Base-by-base conservation (phyloP, 2,113 vertebrate species). In the Onychorhynchus coronatus region DNA sequence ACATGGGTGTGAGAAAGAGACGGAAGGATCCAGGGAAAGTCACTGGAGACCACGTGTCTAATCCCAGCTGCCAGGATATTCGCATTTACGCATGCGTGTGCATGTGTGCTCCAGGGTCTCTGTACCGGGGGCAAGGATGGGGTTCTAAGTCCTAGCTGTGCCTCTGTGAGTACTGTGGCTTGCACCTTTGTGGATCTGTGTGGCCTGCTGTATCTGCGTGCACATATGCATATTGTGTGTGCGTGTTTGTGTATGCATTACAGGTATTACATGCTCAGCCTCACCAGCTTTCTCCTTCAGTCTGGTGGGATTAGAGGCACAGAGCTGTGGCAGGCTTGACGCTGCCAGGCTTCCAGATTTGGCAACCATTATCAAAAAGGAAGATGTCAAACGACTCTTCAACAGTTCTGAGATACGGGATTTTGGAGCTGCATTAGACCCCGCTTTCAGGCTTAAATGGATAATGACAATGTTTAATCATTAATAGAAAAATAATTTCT, bases 41-140 rank as follows among this genome's bases (percentile, higher is more conserved):
- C 89, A 42, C 11, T 22, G 28, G 21, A 52, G 17, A 17, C 27
- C 7, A 8, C 0, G 1, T 39, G 10, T 15, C 25, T 72, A 56
- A 75, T 16, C 5, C 2, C 3, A 47, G 14, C 30, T 67, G 25
- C 25, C 0, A 5, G 17, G 12, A 35, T 5, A n/a, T 14, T 41
- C 19, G 46, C 3, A 2, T 6, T 42, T 1, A 1, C 3, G 6
- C 0, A 1, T 5, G 8, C 6, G 6, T 11, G 12, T 7, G 9
- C 2, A 3, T 8, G 4, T 11, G 9, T 62, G 14, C 18, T 41
- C 11, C 46, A 18, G 21, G 9, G 9, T 11, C 11, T 49, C 9
- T 28, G 5, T 22, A n/a, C 6, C 4, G 8, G 14, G 2, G 24
- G 5, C 10, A 85, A 47, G 9, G 14, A 49, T 30, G 37, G 37